These are phyloP conservation scores for Sebastolobus altivelis DNA, from an alignment of 2,797 vertebrate genomes.

Conservation along the genomic window DNA sequence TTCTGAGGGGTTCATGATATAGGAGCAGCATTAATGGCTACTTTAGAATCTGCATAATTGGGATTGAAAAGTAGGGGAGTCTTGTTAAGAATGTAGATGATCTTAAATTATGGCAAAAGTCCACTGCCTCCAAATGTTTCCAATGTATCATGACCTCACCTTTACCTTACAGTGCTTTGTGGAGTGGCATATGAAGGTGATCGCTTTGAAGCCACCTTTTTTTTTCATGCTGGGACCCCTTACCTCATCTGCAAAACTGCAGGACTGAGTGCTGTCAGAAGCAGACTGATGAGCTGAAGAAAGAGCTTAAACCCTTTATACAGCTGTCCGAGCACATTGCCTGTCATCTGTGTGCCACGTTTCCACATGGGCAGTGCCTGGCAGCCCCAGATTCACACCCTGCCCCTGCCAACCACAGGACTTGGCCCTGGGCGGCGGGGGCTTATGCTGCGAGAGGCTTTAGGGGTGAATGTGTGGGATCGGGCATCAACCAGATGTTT, in stretches of 20 bases:
- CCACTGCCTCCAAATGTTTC: conserved; percentile 34
- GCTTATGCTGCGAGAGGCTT: conserved; percentile 68
- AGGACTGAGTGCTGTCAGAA: conserved; percentile 55
- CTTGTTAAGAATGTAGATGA: conserved; percentile 13
- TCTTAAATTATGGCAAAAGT: conserved; percentile 35
- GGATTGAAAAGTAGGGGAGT: conserved; percentile 9
- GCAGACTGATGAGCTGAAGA: conserved; percentile 57
- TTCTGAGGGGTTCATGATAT: conserved; percentile 30
- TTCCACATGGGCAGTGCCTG: conserved; percentile 67
- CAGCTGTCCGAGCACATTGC: conserved; percentile 77
- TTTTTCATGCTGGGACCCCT: conserved; percentile 43
- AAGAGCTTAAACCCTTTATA: conserved; percentile 72
- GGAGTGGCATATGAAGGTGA: conserved; percentile 55
- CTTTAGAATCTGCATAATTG: conserved; percentile 28
- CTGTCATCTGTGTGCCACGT: conserved; percentile 74
- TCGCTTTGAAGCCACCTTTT: conserved; percentile 56
- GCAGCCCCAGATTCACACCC: conserved; percentile 64
- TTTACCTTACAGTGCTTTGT: conserved; percentile 51
- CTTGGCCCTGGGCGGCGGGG: conserved; percentile 65
- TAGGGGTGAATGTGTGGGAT: conserved; percentile 60
- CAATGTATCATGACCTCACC: conserved; percentile 50
- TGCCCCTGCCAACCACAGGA: conserved; percentile 69
- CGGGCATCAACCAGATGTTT: conserved; percentile 79
- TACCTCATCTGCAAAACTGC: conserved; percentile 62
- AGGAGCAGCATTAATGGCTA: conserved; percentile 20